Conservation (phyloP, 2,113 vertebrate genomes). For the Galbula dea region DNA sequence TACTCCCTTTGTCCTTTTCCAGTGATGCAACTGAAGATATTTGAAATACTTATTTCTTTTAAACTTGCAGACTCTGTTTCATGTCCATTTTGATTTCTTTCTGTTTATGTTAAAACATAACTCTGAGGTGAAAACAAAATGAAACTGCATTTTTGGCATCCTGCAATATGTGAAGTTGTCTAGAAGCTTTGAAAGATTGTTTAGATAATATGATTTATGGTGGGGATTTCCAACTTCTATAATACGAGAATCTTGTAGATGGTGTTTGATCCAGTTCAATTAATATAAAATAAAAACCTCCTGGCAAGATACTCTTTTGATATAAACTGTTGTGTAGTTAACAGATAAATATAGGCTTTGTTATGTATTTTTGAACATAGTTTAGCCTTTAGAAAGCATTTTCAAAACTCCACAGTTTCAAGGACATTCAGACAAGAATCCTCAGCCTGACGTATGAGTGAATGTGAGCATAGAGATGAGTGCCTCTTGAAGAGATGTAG, state of each 20-base stretch:
- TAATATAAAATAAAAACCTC: conserved; percentile 52
- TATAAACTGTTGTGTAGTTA: conserved; percentile 20
- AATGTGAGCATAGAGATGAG: neutral
- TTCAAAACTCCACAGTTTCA: neutral
- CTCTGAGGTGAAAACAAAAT: conserved; percentile 36
- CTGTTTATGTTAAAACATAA: conserved; percentile 17
- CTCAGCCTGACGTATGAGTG: neutral
- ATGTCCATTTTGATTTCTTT: conserved; percentile 26
- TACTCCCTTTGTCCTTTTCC: neutral
- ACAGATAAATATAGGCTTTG: conserved; percentile 15
- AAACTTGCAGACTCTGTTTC: conserved; percentile 1
- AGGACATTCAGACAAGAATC: neutral
- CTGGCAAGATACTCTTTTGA: conserved; percentile 54
- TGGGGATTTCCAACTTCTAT: conserved; percentile 69
- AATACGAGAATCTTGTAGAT: conserved; percentile 34
- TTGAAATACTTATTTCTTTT: neutral
- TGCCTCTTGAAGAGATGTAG: neutral
- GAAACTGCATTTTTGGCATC: conserved; percentile 59
- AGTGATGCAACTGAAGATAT: neutral
- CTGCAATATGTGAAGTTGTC: conserved; percentile 18
- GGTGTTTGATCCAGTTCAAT: conserved; percentile 29
- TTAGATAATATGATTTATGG: conserved; percentile 61
- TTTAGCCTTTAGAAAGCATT: conserved; percentile 7
- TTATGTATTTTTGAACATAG: neutral
- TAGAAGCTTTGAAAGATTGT: conserved; percentile 38